Conservation (phyloP, 2,888 invertebrate genomes). For the Dynastes grantii region DNA sequence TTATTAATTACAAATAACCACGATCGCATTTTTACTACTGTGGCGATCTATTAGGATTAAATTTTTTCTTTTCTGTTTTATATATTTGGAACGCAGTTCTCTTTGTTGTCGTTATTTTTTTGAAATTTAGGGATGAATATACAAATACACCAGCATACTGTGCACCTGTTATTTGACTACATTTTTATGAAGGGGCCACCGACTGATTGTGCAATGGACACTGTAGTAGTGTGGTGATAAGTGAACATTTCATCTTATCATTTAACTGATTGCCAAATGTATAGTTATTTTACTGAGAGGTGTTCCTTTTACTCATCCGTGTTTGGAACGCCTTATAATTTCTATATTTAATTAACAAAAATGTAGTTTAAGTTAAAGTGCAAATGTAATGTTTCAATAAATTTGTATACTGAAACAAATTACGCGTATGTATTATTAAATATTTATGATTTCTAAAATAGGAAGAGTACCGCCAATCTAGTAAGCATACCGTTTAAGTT, state of each 20-base stretch:
- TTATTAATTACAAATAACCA: not conserved
- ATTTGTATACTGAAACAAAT: conserved; percentile 61
- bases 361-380: conserved; percentile 59
- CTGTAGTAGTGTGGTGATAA: conserved; percentile 57
- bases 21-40: not conserved
- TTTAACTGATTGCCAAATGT: conserved; percentile 59
- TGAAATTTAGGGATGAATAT: conserved; percentile 23
- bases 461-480: too few relatives aligned
- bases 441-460: too few relatives aligned
- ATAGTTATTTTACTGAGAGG: conserved; percentile 54
- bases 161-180: conserved; percentile 40
- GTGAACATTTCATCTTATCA: conserved; percentile 52
- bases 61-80: conserved; percentile 15
- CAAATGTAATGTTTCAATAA: conserved; percentile 64
- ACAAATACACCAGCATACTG: conserved; percentile 42
- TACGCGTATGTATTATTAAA: not conserved
- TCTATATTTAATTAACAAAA: conserved; percentile 54
- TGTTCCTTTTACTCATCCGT: conserved; percentile 41
- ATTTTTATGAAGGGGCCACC: conserved; percentile 53
- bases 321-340: conserved; percentile 38
- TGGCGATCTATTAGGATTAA: conserved; percentile 23
- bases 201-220: conserved; percentile 59
- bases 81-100: conserved; percentile 7
- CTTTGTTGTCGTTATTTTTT: conserved; percentile 18
- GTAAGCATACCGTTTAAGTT: too few relatives aligned